Percentiles rank a stretch among this genome's conserved stretches.
These are phyloP conservation scores for Epicampocera succincta DNA, from an alignment of 2,888 invertebrate genomes.

Conservation along the genomic window DNA sequence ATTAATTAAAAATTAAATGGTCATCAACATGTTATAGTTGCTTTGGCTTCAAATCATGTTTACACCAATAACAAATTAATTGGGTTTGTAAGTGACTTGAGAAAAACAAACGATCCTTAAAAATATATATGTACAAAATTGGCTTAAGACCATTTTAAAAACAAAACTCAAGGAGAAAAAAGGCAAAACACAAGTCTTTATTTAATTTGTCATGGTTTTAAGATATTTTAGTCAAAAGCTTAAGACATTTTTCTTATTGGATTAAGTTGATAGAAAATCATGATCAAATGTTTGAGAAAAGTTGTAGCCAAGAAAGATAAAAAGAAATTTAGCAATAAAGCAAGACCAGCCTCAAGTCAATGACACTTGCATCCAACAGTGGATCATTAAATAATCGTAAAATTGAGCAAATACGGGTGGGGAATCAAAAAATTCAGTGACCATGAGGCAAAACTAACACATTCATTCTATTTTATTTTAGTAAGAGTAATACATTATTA, in stretches of 20 bases:
- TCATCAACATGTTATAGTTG: no score
- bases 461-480: background rate
- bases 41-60: background rate
- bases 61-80: slow-evolving; percentile 50
- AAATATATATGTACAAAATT: background rate
- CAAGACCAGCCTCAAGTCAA: slow-evolving; percentile 33
- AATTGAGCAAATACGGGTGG: background rate
- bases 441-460: background rate
- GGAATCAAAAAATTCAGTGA: background rate
- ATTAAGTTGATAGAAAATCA: slow-evolving; percentile 22
- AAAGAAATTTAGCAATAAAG: slow-evolving; percentile 6
- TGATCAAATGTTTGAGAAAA: slow-evolving; percentile 9
- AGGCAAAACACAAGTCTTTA: background rate
- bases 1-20: no score
- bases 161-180: background rate
- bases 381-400: background rate
- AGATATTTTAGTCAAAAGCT: slow-evolving; percentile 11
- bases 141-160: slow-evolving; percentile 5
- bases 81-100: slow-evolving; percentile 62
- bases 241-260: slow-evolving; percentile 6
- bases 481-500: no score
- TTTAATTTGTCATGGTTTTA: background rate
- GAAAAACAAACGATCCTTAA: background rate
- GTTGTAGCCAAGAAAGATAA: background rate
- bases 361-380: slow-evolving; percentile 16